Evolutionary conservation across 2,113 vertebrate genomes (phyloP), one percentile per base, ranked within the genome.

Genomic region (Plestiodon gilberti): DNA sequence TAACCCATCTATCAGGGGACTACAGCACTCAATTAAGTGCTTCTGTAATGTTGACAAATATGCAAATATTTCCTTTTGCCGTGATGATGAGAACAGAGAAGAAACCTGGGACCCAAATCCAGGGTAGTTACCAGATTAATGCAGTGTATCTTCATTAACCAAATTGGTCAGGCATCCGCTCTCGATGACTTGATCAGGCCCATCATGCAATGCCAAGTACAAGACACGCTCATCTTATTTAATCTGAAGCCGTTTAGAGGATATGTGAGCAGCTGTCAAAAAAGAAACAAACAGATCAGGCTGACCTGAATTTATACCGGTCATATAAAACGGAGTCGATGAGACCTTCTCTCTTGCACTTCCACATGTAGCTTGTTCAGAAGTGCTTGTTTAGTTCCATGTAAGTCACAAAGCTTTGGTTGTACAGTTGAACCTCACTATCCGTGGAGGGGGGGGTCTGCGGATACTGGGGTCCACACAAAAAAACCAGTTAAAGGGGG

Each of bases 21-120:
- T 78, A 83, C 82, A 74, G 8, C 87, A 90, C 67, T 78, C 85
- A 61, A 76, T 87, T 77, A 81, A 73, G 30, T 35, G 33, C 70
- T n/a, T 80, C n/a, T 91, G 67, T 52, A 82, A 15, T 91, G 77
- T 40, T 88, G 87, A 67, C 35, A 89, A 81, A 84, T 76, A 84
- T 76, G 69, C 25, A 89, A 82, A 82, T 33, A 28, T 88, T 91
- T 87, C 86, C 30, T 48, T 61, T 67, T 92, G 23, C 28, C 62
- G 43, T 25, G 75, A 22, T 48, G 59, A 87, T 59, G 77, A 89
- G 87, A 89, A 71, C 10, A 62, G 73, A 83, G 78, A 81, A 65
- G 75, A 70, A 70, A 78, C 57, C 10, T 15, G 35, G 38, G 70
- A 81, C 33, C 38, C 6, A 1, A 78, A 64, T 0, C 2, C 10